A percentile compares a stretch with the other conserved stretches of the same genome.
phyloP scores from a whole-genome alignment of 2,888 invertebrate genomes.

The Tachina lurida region DNA sequence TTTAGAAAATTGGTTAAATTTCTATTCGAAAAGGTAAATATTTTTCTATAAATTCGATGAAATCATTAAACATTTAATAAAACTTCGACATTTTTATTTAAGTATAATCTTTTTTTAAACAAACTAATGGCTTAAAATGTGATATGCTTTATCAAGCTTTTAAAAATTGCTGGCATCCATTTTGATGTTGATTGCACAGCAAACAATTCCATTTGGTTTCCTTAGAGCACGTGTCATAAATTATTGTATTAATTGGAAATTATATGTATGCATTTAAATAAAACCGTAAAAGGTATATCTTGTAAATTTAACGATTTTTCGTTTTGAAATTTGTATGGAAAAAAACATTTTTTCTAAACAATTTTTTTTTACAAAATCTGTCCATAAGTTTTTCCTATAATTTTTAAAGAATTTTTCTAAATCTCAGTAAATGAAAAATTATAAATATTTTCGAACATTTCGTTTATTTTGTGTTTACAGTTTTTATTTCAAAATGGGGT shows the following conservation, averaged over 20 bases:
- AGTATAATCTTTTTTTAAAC: background rate
- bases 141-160: constrained; percentile 1
- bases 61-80: background rate
- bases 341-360: too few species aligned
- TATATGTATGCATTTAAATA: background rate
- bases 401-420: too few species aligned
- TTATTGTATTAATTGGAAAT: background rate
- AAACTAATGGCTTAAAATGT: background rate
- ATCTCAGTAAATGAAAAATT: too few species aligned
- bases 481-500: too few species aligned
- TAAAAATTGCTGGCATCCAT: constrained; percentile 61
- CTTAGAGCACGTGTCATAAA: background rate
- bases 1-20: constrained; percentile 31
- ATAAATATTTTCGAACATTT: too few species aligned
- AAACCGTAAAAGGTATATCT: background rate
- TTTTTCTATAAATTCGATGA: constrained; percentile 4
- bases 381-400: too few species aligned
- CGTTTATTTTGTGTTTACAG: too few species aligned
- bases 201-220: constrained; percentile 3
- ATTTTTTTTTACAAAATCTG: too few species aligned
- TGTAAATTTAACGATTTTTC: too few species aligned
- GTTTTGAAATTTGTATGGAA: too few species aligned
- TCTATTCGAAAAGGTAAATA: constrained; percentile 54
- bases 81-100: background rate
- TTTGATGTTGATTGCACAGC: constrained; percentile 55